These are phyloP conservation scores for Rhineura floridana DNA, from an alignment of 2,113 vertebrate species.

Conservation along the genomic window DNA sequence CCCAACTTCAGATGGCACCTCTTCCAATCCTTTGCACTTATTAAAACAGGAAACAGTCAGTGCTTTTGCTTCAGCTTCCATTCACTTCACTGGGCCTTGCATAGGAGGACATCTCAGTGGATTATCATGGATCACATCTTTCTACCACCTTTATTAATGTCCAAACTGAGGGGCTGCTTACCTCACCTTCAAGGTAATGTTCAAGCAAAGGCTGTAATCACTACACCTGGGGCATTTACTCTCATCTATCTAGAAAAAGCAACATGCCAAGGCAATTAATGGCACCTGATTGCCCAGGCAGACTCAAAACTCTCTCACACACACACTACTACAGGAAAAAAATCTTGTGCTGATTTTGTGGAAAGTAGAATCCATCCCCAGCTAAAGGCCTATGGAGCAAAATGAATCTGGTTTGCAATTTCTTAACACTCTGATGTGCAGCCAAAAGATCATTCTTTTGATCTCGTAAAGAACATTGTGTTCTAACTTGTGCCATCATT, in stretches of 20 bases:
- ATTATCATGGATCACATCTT: neutral
- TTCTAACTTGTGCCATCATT: conserved; percentile 39
- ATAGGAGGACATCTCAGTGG: neutral
- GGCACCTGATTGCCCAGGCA: conserved; percentile 7
- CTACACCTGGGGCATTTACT: conserved; percentile 8
- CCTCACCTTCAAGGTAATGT: neutral
- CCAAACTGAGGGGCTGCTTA: neutral
- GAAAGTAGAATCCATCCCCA: conserved; percentile 53
- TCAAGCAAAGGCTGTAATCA: conserved; percentile 17
- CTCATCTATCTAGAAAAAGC: conserved; percentile 30
- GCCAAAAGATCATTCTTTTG: conserved; percentile 58
- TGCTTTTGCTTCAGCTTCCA: neutral
- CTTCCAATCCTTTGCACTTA: neutral
- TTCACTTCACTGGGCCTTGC: neutral
- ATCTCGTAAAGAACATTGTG: conserved; percentile 55
- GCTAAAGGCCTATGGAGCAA: conserved; percentile 52
- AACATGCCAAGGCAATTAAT: neutral
- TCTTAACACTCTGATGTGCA: conserved; percentile 51
- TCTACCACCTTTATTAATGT: neutral
- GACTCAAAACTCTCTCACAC: conserved; percentile 26
- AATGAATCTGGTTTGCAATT: conserved; percentile 58
- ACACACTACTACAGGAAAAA: conserved; percentile 20
- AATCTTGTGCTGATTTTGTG: conserved; percentile 45
- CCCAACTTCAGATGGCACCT: neutral
- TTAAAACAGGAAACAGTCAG: neutral